Evolutionary conservation across 2,113 vertebrate genomes (phyloP).

Genomic region (Plotosus lineatus): DNA sequence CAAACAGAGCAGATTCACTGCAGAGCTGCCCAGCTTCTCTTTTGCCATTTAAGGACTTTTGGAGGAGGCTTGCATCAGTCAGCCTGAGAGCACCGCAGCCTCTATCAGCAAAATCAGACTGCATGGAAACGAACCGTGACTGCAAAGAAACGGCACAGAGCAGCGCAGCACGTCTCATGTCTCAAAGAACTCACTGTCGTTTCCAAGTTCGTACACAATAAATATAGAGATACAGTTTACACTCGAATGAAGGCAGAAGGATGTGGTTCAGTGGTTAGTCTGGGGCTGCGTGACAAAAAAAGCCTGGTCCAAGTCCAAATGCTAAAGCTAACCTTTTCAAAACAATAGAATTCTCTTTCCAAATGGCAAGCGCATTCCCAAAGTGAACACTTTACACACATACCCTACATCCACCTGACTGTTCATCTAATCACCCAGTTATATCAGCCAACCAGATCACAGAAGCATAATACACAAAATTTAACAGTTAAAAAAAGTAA

Average conservation of each 20-base stretch:
- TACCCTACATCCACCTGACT: not conserved
- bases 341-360: not conserved
- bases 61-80: conserved; percentile 37
- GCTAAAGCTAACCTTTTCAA: not conserved
- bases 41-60: conserved; percentile 56
- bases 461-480: not conserved
- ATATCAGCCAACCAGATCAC: not conserved
- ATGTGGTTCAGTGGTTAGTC: not conserved
- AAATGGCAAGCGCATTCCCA: not conserved
- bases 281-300: not conserved
- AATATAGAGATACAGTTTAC: not conserved
- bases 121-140: conserved; percentile 26
- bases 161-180: not conserved
- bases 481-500: not conserved
- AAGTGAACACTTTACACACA: not conserved
- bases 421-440: not conserved
- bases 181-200: not conserved
- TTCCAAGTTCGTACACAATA: not conserved
- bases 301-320: not conserved
- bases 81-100: conserved; percentile 18
- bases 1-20: conserved; percentile 26
- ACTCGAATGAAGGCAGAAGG: not conserved
- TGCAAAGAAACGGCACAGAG: conserved; percentile 8
- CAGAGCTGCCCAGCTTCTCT: conserved; percentile 30
- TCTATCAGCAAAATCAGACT: conserved; percentile 36